Percentiles rank a stretch among this genome's conserved stretches.
These are phyloP conservation scores for Thera obeliscata DNA, from an alignment of 2,888 invertebrate species.

Conservation along the genomic window DNA sequence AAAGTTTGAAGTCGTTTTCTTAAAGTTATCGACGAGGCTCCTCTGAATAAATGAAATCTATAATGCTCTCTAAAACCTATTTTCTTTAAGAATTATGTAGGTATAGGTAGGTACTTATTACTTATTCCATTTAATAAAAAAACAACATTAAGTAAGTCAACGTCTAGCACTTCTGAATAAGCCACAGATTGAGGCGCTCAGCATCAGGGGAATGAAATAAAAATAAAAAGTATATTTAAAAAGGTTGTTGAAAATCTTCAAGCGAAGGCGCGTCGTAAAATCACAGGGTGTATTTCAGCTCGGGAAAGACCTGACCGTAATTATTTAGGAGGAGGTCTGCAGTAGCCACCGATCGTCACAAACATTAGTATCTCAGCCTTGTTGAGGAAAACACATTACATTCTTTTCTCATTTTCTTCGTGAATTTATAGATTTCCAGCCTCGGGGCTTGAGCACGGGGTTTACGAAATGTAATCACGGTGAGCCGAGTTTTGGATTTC, in stretches of 20 bases:
- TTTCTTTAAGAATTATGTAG: no score
- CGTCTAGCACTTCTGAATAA: neutral
- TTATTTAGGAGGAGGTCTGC: conserved; percentile 51
- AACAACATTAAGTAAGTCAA: neutral
- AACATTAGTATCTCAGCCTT: conserved; percentile 50
- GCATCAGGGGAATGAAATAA: conserved; percentile 23
- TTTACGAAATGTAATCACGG: conserved; percentile 11
- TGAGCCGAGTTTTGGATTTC: neutral
- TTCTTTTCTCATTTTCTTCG: conserved; percentile 28
- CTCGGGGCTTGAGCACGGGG: neutral
- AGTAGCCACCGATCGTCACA: conserved; percentile 47
- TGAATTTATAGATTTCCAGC: conserved; percentile 17
- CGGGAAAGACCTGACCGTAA: conserved; percentile 50
- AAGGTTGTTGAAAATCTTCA: conserved; percentile 31
- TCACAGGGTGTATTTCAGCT: conserved; percentile 50
- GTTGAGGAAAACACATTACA: conserved; percentile 24
- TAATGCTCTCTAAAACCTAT: no score
- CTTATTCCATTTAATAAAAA: neutral
- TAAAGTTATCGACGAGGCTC: neutral
- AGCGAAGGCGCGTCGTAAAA: conserved; percentile 46
- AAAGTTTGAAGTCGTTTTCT: conserved; percentile 16
- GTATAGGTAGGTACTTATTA: neutral
- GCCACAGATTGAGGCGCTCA: neutral
- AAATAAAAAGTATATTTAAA: conserved; percentile 27
- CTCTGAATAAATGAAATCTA: conserved; percentile 5